These are phyloP conservation scores for Nyctibius grandis DNA, from an alignment of 2,797 vertebrate genomes.

Conservation along the genomic window DNA sequence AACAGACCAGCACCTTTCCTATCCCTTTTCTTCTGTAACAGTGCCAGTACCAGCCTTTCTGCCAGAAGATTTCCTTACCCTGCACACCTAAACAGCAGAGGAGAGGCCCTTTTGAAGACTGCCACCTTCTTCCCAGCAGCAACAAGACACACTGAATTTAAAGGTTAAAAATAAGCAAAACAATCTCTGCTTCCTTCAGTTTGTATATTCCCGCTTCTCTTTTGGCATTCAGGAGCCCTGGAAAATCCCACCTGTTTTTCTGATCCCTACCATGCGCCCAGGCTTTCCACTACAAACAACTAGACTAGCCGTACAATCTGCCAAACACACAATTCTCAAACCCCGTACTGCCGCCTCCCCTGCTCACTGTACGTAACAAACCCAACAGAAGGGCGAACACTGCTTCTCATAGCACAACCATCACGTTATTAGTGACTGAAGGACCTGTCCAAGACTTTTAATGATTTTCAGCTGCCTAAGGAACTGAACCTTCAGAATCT, in stretches of 20 bases:
- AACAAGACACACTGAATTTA: not conserved
- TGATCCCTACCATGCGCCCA: not conserved
- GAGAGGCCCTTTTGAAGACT: not conserved
- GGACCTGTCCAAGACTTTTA: not conserved
- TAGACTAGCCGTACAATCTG: not conserved
- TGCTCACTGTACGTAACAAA: not conserved
- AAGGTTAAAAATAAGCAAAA: not conserved
- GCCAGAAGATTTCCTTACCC: not conserved
- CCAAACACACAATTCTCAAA: not conserved
- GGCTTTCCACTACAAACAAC: conserved; percentile 7
- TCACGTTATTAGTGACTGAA: not conserved
- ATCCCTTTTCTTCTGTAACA: not conserved
- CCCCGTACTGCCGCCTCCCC: not conserved
- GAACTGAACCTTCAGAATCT: not conserved
- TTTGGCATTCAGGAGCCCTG: not conserved
- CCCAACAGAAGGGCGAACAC: not conserved
- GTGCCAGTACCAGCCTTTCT: not conserved
- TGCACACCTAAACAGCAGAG: not conserved
- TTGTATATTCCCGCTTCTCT: not conserved
- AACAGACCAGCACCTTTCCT: not conserved
- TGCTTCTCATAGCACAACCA: not conserved
- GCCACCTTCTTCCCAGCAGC: not conserved
- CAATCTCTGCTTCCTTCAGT: not conserved
- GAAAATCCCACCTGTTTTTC: not conserved
- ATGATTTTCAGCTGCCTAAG: not conserved